A percentile compares a stretch with the other conserved stretches of the same genome.
Conservation (phyloP, 2,797 vertebrate species). For the Rhinatrema bivittatum region DNA sequence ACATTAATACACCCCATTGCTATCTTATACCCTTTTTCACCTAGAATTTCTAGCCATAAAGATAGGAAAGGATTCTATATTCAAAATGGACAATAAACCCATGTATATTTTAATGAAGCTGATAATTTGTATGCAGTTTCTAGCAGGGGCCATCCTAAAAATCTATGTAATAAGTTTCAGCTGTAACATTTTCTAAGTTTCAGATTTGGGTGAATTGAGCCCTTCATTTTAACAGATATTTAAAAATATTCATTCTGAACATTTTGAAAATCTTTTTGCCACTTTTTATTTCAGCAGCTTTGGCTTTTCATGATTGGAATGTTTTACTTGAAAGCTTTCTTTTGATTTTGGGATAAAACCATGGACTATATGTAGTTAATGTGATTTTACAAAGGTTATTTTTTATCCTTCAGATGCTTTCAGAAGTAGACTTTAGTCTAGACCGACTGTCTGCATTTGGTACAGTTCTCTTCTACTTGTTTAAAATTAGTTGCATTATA, state of each 20-base stretch:
- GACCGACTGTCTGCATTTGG: conserved; percentile 65
- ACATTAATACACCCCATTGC: too few relatives aligned
- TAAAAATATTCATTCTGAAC: not conserved
- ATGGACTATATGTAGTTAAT: conserved; percentile 61
- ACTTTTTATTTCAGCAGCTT: conserved; percentile 1
- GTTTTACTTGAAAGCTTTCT: conserved; percentile 39
- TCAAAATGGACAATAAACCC: too few relatives aligned
- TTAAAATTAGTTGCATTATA: conserved; percentile 63
- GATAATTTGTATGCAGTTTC: too few relatives aligned
- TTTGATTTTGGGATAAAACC: conserved; percentile 42
- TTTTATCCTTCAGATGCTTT: conserved; percentile 62
- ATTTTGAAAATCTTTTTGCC: not conserved
- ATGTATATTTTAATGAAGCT: too few relatives aligned
- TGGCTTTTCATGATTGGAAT: conserved; percentile 1
- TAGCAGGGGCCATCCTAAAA: too few relatives aligned
- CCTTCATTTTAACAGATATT: not conserved
- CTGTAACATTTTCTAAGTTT: too few relatives aligned
- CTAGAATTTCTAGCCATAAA: too few relatives aligned
- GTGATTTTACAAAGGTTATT: conserved; percentile 68
- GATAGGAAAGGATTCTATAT: too few relatives aligned
- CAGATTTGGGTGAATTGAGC: too few relatives aligned
- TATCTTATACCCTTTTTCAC: too few relatives aligned
- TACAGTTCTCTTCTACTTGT: conserved; percentile 71
- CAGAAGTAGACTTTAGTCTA: conserved; percentile 56
- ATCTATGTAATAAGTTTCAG: too few relatives aligned